Conservation (phyloP, 2,888 invertebrate species). For the Lasius fuliginosus region DNA sequence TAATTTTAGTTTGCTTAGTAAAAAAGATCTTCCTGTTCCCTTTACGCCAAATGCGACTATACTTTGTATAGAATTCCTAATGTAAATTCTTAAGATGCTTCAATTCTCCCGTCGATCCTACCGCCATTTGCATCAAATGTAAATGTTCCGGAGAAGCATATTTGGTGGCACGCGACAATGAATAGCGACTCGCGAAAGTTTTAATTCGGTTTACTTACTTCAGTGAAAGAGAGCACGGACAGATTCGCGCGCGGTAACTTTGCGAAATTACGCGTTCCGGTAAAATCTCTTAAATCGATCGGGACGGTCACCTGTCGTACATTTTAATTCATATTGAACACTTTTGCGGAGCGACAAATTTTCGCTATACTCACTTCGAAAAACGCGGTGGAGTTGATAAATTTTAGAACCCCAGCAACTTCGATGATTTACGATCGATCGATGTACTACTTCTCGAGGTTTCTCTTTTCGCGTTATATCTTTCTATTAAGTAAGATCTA, state of each 20-base stretch:
- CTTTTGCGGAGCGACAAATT: constrained; percentile 35
- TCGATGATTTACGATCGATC: constrained; percentile 12
- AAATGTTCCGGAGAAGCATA: constrained; percentile 10
- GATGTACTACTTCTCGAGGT: neutral
- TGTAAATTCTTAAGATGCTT: constrained; percentile 8
- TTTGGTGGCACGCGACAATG: constrained; percentile 20
- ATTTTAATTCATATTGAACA: constrained; percentile 48
- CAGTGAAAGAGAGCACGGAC: constrained; percentile 6
- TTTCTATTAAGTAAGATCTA: constrained; percentile 28
- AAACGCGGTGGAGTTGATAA: constrained; percentile 18
- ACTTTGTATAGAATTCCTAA: neutral
- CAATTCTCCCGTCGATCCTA: neutral
- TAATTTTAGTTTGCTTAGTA: neutral
- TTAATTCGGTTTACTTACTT: constrained; percentile 37
- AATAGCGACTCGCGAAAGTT: constrained; percentile 39
- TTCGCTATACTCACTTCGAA: neutral
- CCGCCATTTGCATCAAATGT: constrained; percentile 38
- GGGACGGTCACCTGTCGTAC: constrained; percentile 25
- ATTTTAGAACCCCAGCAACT: constrained; percentile 31
- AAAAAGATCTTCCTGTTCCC: neutral
- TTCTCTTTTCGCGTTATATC: neutral
- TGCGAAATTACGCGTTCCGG: constrained; percentile 2
- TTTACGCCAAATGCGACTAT: neutral
- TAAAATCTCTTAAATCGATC: constrained; percentile 31
- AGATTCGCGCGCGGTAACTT: constrained; percentile 15